phyloP scores from a whole-genome alignment of 2,888 invertebrate genomes.

The Pollenia labialis region DNA sequence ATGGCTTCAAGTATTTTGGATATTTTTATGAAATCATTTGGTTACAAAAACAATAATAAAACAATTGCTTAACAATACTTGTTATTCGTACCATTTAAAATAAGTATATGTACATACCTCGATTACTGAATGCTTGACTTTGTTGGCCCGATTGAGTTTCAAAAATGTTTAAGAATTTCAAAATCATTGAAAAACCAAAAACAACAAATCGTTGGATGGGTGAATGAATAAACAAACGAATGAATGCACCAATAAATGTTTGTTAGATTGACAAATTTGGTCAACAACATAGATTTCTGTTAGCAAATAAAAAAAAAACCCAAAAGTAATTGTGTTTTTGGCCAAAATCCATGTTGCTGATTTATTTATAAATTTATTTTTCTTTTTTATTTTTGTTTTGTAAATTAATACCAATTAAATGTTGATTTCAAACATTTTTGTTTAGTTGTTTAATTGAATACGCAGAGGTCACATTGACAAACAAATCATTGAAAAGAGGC shows the following conservation, averaged over 20 bases:
- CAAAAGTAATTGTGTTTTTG: background rate
- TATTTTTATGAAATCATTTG: constrained; percentile 53
- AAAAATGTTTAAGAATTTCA: constrained; percentile 50
- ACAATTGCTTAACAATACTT: constrained; percentile 37
- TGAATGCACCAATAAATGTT: background rate
- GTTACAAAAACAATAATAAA: background rate
- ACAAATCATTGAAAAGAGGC: constrained; percentile 3
- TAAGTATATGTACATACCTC: background rate
- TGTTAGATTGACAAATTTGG: constrained; percentile 49
- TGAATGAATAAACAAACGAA: background rate
- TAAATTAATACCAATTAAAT: background rate
- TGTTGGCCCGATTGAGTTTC: background rate
- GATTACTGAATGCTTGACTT: background rate
- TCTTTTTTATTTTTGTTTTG: constrained; percentile 15
- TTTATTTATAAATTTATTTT: constrained; percentile 14
- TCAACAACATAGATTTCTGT: constrained; percentile 29
- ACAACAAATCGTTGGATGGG: background rate
- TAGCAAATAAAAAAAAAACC: constrained; percentile 17
- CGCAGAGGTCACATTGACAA: constrained; percentile 52
- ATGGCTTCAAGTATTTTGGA: constrained; percentile 31
- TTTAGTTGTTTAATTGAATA: constrained; percentile 34
- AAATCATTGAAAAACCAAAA: constrained; percentile 36
- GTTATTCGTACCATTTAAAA: background rate
- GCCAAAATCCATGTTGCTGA: constrained; percentile 2
- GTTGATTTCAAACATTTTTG: background rate